Percentiles rank a stretch among this genome's conserved stretches.
These are phyloP conservation scores for Saxidomus purpurata DNA, from an alignment of 1,140 invertebrate species.

Conservation along the genomic window DNA sequence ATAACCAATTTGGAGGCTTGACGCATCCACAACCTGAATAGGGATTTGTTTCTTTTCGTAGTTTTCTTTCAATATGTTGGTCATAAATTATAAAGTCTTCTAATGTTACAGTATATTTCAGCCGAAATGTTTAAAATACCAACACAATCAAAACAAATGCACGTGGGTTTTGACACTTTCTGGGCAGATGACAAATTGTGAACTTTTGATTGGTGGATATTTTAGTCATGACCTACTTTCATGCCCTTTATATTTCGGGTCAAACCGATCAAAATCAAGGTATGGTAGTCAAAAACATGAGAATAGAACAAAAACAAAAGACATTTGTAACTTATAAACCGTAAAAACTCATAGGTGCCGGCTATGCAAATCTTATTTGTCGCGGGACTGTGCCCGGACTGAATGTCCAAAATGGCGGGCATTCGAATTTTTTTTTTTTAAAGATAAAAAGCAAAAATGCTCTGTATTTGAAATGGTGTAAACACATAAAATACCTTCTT, in stretches of 20 bases:
- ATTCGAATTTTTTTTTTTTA: conserved; percentile 25
- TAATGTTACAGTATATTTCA: no score
- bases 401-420: conserved; percentile 64
- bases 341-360: no score
- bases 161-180: conserved; percentile 13
- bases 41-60: no score
- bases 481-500: background rate
- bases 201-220: conserved; percentile 19
- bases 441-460: background rate
- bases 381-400: conserved; percentile 54
- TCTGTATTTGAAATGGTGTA: background rate
- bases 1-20: no score
- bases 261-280: no score
- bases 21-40: no score
- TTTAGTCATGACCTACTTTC: conserved; percentile 29
- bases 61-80: no score
- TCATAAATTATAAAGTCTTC: no score
- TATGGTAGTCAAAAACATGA: no score
- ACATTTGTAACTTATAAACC: no score
- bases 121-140: no score
- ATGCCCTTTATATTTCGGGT: background rate
- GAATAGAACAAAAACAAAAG: no score
- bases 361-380: conserved; percentile 45
- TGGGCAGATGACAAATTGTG: background rate
- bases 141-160: conserved; percentile 41